Base-by-base conservation (phyloP, 2,888 invertebrate genomes). In the Eledona agricola region DNA sequence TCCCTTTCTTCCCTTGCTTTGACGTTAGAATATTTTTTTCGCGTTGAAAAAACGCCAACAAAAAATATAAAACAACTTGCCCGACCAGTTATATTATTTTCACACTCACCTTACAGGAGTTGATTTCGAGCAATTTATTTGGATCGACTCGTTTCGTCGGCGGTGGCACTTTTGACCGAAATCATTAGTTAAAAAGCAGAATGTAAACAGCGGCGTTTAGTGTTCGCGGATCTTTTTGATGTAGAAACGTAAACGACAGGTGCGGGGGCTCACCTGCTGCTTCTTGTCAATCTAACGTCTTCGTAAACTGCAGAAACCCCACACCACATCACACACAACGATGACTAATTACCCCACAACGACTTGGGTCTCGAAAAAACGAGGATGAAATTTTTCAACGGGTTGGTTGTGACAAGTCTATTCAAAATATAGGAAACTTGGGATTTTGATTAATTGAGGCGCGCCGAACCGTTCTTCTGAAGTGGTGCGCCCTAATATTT, bases 251-350 rank as follows among this genome's bases (percentile, higher is more conserved):
- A 15, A 20, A 35, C 38, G 50, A 55, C 54, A 55, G 54, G 54
- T 55, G 54, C 50, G 43, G 50, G 50, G 38, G 34, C 34, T 55
- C 54, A 55, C 54, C 54, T 55, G 54, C 50, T 38, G 45, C 38
- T 37, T 11, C 45, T 45, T 45, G 54, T 55, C 54, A 55, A 50
- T 55, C 53, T 11, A 37, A 49, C 43, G 42, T 47, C 40, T 31
- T 43, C 28, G 47, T 40, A 32, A 54, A 49, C 42, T 17, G 29
- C 43, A 42, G 54, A 50, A 54, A 54, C 50, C 45, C 37, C 54
- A 54, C 49, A 49, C 54, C 43, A 54, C 49, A 49, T 54, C 54
- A 54, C 25, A 54, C 31, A 31, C 34, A 25, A 47, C 53, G 40
- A 42, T 47, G 53, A 53, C 47, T 53, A 53, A 53, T 53, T 53